These are phyloP conservation scores for Tetanocera ferruginea DNA, from an alignment of 2,888 invertebrate genomes.

Conservation along the genomic window DNA sequence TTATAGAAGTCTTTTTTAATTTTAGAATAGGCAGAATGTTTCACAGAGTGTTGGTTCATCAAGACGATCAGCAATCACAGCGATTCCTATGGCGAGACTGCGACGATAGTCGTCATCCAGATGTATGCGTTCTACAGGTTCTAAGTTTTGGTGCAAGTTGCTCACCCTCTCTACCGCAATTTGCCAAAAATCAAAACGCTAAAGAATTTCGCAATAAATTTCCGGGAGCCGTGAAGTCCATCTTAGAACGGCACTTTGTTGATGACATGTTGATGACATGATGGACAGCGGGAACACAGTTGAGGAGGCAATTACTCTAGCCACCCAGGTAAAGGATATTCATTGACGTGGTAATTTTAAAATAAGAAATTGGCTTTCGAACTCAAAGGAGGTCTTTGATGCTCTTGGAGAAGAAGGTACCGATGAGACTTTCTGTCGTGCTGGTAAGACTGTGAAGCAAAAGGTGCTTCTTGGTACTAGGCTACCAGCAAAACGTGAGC, in stretches of 20 bases:
- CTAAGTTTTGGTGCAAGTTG: slow-evolving; percentile 53
- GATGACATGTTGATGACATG: slow-evolving; percentile 58
- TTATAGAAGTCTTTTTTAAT: slow-evolving; percentile 60
- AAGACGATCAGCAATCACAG: slow-evolving; percentile 56
- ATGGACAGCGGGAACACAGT: slow-evolving; percentile 51
- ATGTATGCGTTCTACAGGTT: slow-evolving; percentile 48
- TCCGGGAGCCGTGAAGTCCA: slow-evolving; percentile 44
- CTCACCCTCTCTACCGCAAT: slow-evolving; percentile 50
- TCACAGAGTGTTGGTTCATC: slow-evolving; percentile 50
- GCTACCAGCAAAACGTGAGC: slow-evolving; percentile 45
- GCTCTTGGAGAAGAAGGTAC: slow-evolving; percentile 36
- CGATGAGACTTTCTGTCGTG: slow-evolving; percentile 21
- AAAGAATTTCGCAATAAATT: slow-evolving; percentile 40
- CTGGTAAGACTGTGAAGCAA: slow-evolving; percentile 35
- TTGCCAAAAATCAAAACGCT: slow-evolving; percentile 47
- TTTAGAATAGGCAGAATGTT: slow-evolving; percentile 62
- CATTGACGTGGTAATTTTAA: slow-evolving; percentile 42
- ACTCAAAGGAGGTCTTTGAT: slow-evolving; percentile 36
- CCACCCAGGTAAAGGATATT: slow-evolving; percentile 36
- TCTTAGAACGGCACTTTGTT: slow-evolving; percentile 49
- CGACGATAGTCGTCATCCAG: slow-evolving; percentile 30
- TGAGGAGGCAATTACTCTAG: slow-evolving; percentile 45
- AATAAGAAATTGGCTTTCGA: slow-evolving; percentile 48
- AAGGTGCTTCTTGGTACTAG: slow-evolving; percentile 29
- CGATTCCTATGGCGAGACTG: slow-evolving; percentile 57